phyloP scores from a whole-genome alignment of 2,797 vertebrate genomes.

The Dryobates pubescens region DNA sequence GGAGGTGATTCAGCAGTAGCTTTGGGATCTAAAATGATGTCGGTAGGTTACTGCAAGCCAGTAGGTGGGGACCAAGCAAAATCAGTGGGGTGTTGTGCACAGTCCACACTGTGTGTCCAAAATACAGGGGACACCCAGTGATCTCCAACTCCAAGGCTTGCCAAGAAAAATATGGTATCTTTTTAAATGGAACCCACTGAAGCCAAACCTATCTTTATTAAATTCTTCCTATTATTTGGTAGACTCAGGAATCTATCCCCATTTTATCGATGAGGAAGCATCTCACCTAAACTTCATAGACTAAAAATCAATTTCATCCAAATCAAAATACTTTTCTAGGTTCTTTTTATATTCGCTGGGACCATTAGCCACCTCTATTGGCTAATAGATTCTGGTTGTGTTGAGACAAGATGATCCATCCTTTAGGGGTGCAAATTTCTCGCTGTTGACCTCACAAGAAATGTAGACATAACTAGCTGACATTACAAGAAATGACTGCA shows the following conservation, averaged over 20 bases:
- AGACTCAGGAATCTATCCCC: neutral
- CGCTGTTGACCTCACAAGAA: neutral
- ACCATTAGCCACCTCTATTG: neutral
- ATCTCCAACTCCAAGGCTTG: neutral
- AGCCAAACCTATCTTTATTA: neutral
- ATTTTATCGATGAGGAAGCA: neutral
- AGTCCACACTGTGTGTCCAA: neutral
- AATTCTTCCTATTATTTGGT: neutral
- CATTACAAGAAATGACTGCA: neutral
- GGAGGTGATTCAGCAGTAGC: conserved; percentile 38
- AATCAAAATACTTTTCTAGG: neutral
- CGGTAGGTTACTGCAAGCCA: conserved; percentile 12
- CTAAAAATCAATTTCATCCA: neutral
- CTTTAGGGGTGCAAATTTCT: conserved; percentile 22
- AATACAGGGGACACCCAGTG: neutral
- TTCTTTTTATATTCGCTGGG: neutral
- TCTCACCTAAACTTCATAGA: neutral
- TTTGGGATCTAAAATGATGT: conserved; percentile 55
- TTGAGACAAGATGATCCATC: neutral
- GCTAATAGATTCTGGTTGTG: neutral
- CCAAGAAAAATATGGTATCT: neutral
- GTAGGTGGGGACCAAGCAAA: neutral
- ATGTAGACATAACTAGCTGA: neutral
- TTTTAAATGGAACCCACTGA: neutral
- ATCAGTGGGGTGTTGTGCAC: neutral